Conservation (phyloP, 2,797 vertebrate genomes). For the Botia almorhae region DNA sequence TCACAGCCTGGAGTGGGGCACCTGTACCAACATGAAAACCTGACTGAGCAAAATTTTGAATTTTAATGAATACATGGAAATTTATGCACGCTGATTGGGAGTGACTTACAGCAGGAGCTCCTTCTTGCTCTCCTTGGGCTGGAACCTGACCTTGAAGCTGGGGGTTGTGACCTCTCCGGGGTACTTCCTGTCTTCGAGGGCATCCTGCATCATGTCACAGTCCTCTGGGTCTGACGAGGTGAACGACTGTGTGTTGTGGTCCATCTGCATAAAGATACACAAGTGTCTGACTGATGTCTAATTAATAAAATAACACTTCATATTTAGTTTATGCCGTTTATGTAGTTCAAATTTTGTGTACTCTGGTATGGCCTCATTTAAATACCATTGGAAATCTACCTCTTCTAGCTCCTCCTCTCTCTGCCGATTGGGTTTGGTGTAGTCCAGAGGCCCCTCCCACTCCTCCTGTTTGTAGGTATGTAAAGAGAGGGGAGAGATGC, state of each 20-base stretch:
- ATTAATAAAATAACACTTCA: neutral
- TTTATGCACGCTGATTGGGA: neutral
- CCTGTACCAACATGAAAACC: conserved; percentile 59
- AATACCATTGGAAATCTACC: conserved; percentile 71
- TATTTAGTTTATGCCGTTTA: neutral
- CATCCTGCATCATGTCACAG: conserved; percentile 90
- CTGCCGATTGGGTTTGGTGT: conserved; percentile 95
- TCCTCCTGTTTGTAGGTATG: conserved; percentile 93
- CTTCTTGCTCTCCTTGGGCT: conserved; percentile 96
- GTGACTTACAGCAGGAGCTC: conserved; percentile 93
- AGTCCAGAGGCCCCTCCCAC: conserved; percentile 97
- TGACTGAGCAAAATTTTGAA: neutral
- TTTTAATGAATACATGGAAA: neutral
- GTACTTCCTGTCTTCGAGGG: conserved; percentile 92
- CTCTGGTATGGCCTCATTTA: neutral
- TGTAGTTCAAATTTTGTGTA: neutral
- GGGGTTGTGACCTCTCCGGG: conserved; percentile 96
- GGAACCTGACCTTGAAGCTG: conserved; percentile 95
- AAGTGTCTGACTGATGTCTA: neutral
- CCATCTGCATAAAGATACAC: conserved; percentile 80
- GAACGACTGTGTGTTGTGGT: conserved; percentile 89
- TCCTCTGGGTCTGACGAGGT: conserved; percentile 95
- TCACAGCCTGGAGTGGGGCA: conserved; percentile 95
- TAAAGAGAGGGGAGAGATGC: conserved; percentile 87
- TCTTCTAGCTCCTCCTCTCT: conserved; percentile 94